These are phyloP conservation scores for Gephyroberyx darwinii DNA, from an alignment of 2,797 vertebrate species.

Conservation along the genomic window DNA sequence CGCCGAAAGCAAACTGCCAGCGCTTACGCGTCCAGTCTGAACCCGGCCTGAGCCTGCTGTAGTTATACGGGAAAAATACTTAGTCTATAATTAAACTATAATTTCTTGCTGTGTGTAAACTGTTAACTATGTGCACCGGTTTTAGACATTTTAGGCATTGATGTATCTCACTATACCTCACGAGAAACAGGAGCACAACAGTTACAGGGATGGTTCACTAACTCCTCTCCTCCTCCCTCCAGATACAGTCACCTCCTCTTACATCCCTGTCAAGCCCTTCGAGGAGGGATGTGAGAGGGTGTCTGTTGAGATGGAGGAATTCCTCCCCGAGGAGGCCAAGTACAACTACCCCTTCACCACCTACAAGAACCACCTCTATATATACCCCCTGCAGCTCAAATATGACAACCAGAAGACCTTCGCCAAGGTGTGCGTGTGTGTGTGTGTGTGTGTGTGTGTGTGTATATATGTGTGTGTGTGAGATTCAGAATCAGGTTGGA, in stretches of 20 bases:
- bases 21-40: no score
- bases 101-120: neutral
- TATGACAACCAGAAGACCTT: slow-evolving; percentile 98
- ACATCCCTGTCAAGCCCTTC: slow-evolving; percentile 92
- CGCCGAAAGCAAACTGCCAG: no score
- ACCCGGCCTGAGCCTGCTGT: no score
- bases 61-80: no score
- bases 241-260: slow-evolving; percentile 95
- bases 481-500: neutral
- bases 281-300: slow-evolving; percentile 85
- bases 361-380: slow-evolving; percentile 95
- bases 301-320: slow-evolving; percentile 92
- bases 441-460: slow-evolving; percentile 52
- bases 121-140: no score
- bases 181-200: neutral
- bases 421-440: slow-evolving; percentile 86
- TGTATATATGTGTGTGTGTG: neutral
- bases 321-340: slow-evolving; percentile 91
- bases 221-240: neutral
- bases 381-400: slow-evolving; percentile 93
- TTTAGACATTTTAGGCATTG: neutral
- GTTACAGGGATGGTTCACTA: neutral
- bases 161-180: neutral
- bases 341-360: slow-evolving; percentile 93
- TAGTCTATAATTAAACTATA: no score